Base-by-base conservation (phyloP, 1,140 invertebrate species). In the Oedothorax gibbosus region DNA sequence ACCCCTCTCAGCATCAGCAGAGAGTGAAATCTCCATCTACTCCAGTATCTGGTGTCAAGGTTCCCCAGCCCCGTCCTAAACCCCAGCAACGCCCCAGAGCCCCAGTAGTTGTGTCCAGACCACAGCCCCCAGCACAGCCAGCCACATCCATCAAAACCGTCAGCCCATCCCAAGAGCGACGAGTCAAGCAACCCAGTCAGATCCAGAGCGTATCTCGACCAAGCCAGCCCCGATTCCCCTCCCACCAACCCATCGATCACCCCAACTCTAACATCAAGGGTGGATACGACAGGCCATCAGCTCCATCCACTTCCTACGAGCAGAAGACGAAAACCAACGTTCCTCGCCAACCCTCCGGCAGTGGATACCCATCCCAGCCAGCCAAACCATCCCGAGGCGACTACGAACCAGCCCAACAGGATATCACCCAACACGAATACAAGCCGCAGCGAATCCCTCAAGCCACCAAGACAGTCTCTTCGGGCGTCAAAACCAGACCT, bases 221-320 rank as follows among this genome's bases (percentile, higher is more conserved):
- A 18, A 51, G 53, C 51, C 18, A 71, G 62, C 66, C 78, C n/a
- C 49, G 72, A 75, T 66, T 73, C 20, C 81, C 81, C 10, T 64
- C 80, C 35, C 69, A 50, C 20, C 18, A 64, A 20, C 60, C 72
- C 11, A 66, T 84, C 54, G 83, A 85, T n/a, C 83, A 85, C 12
- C 83, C 83, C 11, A 85, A 85, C 56, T 73, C 83, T 14, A 85
- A 85, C 35, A 49, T 85, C 20, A 85, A 85, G 53, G 83, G 83
- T 10, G 83, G 83, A 53, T 60, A 49, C 75, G 60, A 15, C 35
- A 68, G 69, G 21, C 80, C 80, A 53, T 82, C 80, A 10, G 62
- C 60, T 7, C 80, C 80, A 53, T 82, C 80, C 18, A 82, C 80
- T 21, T 72, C 80, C 11, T 82, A 82, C 9, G 80, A 82, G 50